Percentiles rank a stretch among this genome's conserved stretches.
phyloP scores from a whole-genome alignment of 2,113 vertebrate genomes.

The Platanista minor region DNA sequence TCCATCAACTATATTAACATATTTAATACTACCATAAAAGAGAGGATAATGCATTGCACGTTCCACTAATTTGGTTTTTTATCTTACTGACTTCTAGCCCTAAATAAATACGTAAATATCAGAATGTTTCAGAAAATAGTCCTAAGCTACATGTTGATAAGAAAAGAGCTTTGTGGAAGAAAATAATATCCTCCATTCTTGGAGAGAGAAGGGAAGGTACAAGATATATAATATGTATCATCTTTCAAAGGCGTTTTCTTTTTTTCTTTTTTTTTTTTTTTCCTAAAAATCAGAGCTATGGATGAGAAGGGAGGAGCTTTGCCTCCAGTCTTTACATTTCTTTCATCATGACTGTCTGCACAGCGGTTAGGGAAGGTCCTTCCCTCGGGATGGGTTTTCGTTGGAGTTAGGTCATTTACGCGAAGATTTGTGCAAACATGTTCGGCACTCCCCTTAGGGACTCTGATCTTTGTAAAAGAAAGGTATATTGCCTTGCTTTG shows the following conservation, averaged over 20 bases:
- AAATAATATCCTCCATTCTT: not conserved
- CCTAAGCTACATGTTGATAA: not conserved
- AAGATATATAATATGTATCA: not conserved
- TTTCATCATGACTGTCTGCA: slow-evolving; percentile 32
- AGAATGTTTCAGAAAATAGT: slow-evolving; percentile 14
- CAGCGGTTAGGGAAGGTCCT: slow-evolving; percentile 14
- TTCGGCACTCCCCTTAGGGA: not conserved
- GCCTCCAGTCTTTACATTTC: not conserved
- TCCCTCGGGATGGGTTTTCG: slow-evolving; percentile 46
- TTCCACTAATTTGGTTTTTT: slow-evolving; percentile 41
- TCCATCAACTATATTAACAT: slow-evolving; percentile 10
- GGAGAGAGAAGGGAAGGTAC: not conserved
- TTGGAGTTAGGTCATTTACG: slow-evolving; percentile 57
- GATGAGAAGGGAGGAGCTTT: not conserved
- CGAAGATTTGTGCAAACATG: slow-evolving; percentile 50
- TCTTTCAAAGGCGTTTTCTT: not conserved
- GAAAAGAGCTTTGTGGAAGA: not conserved
- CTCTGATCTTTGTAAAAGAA: slow-evolving; percentile 33
- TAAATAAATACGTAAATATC: slow-evolving; percentile 36
- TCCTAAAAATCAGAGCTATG: not conserved
- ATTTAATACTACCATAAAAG: slow-evolving; percentile 34
- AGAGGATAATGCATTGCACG: not conserved
- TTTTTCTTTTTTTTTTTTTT: not conserved
- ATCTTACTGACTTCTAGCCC: slow-evolving; percentile 5
- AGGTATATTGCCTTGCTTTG: slow-evolving; percentile 37